These are phyloP conservation scores for Botrylloides violaceus DNA, from an alignment of 23 tunicate species.

Conservation along the genomic window DNA sequence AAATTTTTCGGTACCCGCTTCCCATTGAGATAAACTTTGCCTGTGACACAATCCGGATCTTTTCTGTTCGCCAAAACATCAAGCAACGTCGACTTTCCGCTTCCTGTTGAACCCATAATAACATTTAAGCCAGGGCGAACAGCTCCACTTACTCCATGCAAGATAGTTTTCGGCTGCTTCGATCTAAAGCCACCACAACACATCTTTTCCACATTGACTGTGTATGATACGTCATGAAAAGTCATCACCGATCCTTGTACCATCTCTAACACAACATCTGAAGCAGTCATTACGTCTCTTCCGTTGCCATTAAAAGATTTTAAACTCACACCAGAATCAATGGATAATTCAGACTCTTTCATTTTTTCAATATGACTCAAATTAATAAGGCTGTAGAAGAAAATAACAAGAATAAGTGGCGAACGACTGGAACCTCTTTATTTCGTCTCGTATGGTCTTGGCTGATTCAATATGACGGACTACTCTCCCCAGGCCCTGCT, in stretches of 20 bases:
- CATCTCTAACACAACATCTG: too few relatives aligned
- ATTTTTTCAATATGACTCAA: too few relatives aligned
- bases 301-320: too few relatives aligned
- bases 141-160: slow-evolving; percentile 41
- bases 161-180: slow-evolving; percentile 23
- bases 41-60: slow-evolving; percentile 60
- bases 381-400: too few relatives aligned
- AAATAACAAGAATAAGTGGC: too few relatives aligned
- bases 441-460: too few relatives aligned
- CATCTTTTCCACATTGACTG: slow-evolving; percentile 18
- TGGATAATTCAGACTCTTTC: too few relatives aligned
- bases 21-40: slow-evolving; percentile 54
- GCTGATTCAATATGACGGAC: too few relatives aligned
- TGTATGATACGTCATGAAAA: slow-evolving; percentile 58
- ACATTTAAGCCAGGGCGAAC: slow-evolving; percentile 46
- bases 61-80: slow-evolving; percentile 75
- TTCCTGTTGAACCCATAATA: slow-evolving; percentile 91
- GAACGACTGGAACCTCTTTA: too few relatives aligned
- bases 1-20: slow-evolving; percentile 60
- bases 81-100: slow-evolving; percentile 83
- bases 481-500: too few relatives aligned
- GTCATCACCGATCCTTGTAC: slow-evolving; percentile 37
- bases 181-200: slow-evolving; percentile 35
- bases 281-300: too few relatives aligned
- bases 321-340: too few relatives aligned